Evolutionary conservation across 2,888 invertebrate species (phyloP).

Genomic region (Drosophila dives): DNA sequence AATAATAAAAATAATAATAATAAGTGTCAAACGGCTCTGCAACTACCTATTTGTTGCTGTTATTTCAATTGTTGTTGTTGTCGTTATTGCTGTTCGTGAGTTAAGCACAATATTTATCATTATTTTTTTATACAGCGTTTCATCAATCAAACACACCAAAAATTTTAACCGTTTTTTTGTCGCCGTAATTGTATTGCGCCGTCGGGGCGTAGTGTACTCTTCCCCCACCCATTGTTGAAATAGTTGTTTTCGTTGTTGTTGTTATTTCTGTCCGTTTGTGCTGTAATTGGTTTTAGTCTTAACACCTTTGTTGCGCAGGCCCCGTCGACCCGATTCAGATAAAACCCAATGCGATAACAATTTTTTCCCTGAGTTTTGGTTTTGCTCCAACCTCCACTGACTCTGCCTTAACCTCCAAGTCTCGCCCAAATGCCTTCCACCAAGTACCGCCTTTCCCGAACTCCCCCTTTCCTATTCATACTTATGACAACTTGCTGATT

Average conservation of each 20-base stretch:
- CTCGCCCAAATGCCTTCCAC: not conserved
- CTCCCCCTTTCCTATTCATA: not conserved
- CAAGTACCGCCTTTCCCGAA: not conserved
- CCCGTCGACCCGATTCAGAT: constrained; percentile 32
- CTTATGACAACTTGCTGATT: constrained; percentile 53
- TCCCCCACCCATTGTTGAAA: constrained; percentile 9
- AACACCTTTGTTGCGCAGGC: constrained; percentile 66
- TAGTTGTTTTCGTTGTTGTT: constrained; percentile 11
- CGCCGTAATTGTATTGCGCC: constrained; percentile 20
- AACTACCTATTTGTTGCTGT: constrained; percentile 41
- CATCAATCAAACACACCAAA: constrained; percentile 65
- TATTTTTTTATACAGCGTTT: constrained; percentile 68
- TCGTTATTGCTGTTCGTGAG: constrained; percentile 26
- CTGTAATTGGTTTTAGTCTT: constrained; percentile 64
- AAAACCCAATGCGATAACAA: constrained; percentile 39
- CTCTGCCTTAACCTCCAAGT: constrained; percentile 43
- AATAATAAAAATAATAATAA: constrained; percentile 38
- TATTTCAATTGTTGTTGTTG: constrained; percentile 14
- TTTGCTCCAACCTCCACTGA: constrained; percentile 38
- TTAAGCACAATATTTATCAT: constrained; percentile 72
- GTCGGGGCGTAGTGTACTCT: constrained; percentile 29
- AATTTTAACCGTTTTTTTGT: constrained; percentile 60
- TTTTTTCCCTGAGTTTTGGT: not conserved
- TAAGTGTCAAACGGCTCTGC: constrained; percentile 27
- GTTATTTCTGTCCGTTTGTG: constrained; percentile 17